Percentiles rank a stretch among this genome's conserved stretches.
Evolutionary conservation across 1,140 invertebrate genomes (phyloP).

Genomic region (Penaeus japonicus): DNA sequence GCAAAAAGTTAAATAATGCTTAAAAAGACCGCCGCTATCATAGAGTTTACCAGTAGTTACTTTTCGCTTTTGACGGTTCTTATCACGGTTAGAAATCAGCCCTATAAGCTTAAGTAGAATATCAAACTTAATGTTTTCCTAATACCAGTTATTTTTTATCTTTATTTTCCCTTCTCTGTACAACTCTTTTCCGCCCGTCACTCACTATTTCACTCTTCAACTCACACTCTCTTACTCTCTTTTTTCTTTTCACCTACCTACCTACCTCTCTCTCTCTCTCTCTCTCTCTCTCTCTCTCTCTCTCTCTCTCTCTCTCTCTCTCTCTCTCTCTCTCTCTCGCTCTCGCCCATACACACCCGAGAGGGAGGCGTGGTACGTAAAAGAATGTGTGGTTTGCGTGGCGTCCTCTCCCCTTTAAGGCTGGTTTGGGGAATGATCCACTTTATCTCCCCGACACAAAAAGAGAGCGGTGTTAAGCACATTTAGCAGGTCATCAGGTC

Average conservation of each 20-base stretch:
- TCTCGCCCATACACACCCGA: neutral
- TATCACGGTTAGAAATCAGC: neutral
- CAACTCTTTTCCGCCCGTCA: neutral
- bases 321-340: neutral
- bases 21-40: no score
- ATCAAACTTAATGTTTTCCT: neutral
- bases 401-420: constrained; percentile 20
- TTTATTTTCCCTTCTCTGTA: neutral
- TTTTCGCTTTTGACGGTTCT: neutral
- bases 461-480: constrained; percentile 21
- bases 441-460: constrained; percentile 31
- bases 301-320: neutral
- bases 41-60: no score
- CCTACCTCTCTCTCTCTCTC: neutral
- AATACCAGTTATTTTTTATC: neutral
- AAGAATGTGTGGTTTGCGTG: neutral
- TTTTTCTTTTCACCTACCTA: neutral
- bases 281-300: neutral
- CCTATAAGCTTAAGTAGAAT: no score
- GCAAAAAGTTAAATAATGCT: no score
- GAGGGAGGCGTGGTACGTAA: no score
- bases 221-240: neutral
- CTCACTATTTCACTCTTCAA: neutral
- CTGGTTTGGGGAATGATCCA: neutral
- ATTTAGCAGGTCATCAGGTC: constrained; percentile 31